A percentile compares a stretch with the other conserved stretches of the same genome.
Evolutionary conservation across 2,888 invertebrate genomes (phyloP).

Genomic region (Nephrotoma guestfalica): DNA sequence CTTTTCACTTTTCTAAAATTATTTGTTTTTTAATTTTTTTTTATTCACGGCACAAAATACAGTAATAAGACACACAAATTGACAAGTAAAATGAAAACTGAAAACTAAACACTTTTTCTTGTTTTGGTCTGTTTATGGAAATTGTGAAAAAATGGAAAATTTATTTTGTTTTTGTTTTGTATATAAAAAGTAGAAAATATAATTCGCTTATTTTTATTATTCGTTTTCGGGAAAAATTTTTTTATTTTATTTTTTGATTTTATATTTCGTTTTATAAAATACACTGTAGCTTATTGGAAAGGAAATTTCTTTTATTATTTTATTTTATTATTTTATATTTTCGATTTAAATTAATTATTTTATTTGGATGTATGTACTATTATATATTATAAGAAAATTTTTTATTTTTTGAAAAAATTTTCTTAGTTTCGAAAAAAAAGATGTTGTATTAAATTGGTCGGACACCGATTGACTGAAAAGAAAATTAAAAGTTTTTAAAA

Average conservation of each 20-base stretch:
- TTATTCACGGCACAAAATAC: not conserved
- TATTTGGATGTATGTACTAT: not conserved
- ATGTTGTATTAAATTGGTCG: constrained; percentile 19
- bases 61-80: not conserved
- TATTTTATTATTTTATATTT: not conserved
- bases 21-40: not conserved
- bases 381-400: not conserved
- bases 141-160: not conserved
- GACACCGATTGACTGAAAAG: constrained; percentile 32
- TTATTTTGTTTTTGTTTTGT: not conserved
- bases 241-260: not conserved
- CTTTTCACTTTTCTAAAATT: not conserved
- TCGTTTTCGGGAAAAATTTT: not conserved
- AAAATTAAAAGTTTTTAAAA: not conserved
- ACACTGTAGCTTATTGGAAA: not conserved
- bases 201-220: not conserved
- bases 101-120: not conserved
- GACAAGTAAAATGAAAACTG: not conserved
- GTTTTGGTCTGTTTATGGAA: not conserved
- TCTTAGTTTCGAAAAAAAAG: not conserved
- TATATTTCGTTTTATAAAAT: not conserved
- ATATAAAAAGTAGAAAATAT: not conserved
- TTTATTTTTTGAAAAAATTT: not conserved
- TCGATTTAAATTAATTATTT: constrained; percentile 3
- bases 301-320: not conserved